Evolutionary conservation across 2,888 invertebrate species (phyloP).

Genomic region (Oscheius sp.): DNA sequence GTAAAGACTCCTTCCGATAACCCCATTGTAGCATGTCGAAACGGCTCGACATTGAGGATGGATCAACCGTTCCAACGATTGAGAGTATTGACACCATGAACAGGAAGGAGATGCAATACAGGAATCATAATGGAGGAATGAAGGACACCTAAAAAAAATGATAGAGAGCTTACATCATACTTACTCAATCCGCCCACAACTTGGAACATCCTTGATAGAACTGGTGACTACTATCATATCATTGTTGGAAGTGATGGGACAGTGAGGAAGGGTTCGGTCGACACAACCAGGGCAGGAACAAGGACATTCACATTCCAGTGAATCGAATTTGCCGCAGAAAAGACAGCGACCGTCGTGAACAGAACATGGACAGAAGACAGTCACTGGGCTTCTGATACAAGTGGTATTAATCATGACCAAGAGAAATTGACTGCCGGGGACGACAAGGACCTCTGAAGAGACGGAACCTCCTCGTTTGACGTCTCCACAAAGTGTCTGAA

Average conservation of each 20-base stretch:
- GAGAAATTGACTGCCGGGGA: conserved; percentile 26
- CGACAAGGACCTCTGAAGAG: conserved; percentile 16
- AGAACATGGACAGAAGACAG: conserved; percentile 85
- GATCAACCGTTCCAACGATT: neutral
- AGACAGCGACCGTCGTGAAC: conserved; percentile 81
- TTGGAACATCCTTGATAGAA: neutral
- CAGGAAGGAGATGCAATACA: conserved; percentile 31
- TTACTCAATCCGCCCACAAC: neutral
- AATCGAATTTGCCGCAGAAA: conserved; percentile 92
- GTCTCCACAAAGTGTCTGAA: conserved; percentile 30
- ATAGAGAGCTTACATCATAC: neutral
- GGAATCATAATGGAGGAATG: conserved; percentile 2
- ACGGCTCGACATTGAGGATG: conserved; percentile 33
- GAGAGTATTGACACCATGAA: conserved; percentile 24
- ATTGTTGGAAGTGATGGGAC: neutral
- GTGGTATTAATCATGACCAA: conserved; percentile 30
- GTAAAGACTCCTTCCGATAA: neutral
- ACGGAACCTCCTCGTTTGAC: conserved; percentile 17
- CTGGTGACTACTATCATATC: neutral
- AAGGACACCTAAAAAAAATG: conserved; percentile 24
- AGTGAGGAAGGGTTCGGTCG: neutral
- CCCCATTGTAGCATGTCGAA: conserved; percentile 32
- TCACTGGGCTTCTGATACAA: conserved; percentile 18
- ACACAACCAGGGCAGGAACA: conserved; percentile 73
- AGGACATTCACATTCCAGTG: conserved; percentile 91